Conservation (phyloP, 2,797 vertebrate genomes). For the Hydrolagus colliei region DNA sequence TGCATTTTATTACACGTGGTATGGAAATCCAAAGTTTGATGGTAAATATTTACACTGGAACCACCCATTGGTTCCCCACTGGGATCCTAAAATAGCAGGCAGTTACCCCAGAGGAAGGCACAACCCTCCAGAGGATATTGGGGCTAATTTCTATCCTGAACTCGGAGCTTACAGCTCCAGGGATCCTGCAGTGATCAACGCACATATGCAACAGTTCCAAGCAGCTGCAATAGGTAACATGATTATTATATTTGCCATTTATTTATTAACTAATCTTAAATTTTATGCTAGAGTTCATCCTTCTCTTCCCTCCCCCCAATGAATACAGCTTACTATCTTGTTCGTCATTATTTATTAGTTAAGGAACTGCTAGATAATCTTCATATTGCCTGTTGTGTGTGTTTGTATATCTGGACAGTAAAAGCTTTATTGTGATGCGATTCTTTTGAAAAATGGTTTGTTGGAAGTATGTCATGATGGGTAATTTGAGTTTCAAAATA, state of each 20-base stretch:
- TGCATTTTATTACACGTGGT: constrained; percentile 90
- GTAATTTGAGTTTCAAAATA: no score
- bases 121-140: constrained; percentile 83
- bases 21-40: constrained; percentile 82
- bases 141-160: constrained; percentile 87
- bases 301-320: background rate
- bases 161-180: constrained; percentile 88
- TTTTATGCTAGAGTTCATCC: background rate
- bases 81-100: constrained; percentile 81
- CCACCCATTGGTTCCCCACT: constrained; percentile 79
- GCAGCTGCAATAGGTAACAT: constrained; percentile 81
- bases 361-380: no score
- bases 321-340: no score
- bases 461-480: no score
- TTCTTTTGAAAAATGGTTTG: no score
- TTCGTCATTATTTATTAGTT: no score
- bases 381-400: no score
- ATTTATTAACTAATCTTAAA: background rate
- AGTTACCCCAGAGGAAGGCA: constrained; percentile 78
- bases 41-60: constrained; percentile 94
- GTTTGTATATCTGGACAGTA: no score
- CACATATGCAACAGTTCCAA: constrained; percentile 86
- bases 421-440: no score
- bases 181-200: constrained; percentile 78
- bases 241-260: background rate